These are phyloP conservation scores for Bicyclus anynana DNA, from an alignment of 1,140 invertebrate genomes.

Conservation along the genomic window DNA sequence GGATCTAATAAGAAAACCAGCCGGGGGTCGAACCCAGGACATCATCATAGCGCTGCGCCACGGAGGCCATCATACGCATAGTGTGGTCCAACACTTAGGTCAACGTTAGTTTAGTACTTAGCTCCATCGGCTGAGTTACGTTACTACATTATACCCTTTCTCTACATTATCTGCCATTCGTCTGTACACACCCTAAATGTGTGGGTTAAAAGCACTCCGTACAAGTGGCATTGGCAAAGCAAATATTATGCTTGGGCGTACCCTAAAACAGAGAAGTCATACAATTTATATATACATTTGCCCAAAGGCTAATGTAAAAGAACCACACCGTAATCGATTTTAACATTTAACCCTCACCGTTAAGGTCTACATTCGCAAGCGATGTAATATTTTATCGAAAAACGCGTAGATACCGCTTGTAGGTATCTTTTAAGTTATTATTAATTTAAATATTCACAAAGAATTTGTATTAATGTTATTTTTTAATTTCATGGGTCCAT, in stretches of 20 bases:
- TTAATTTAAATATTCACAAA: not conserved
- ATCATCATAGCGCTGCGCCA: not conserved
- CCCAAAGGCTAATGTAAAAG: conserved; percentile 1
- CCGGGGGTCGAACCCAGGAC: not conserved
- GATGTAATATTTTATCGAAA: not conserved
- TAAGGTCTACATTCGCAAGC: not conserved
- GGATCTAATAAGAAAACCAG: not conserved
- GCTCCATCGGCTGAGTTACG: too few species aligned
- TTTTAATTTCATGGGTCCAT: too few species aligned
- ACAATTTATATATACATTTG: conserved; percentile 11
- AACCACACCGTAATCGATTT: not conserved
- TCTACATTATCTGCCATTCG: not conserved
- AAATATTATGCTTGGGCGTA: conserved; percentile 35
- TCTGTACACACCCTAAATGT: conserved; percentile 3
- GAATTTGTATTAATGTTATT: not conserved
- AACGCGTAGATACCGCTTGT: not conserved
- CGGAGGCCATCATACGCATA: too few species aligned
- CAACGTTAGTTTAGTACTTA: too few species aligned
- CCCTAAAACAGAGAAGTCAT: conserved; percentile 9
- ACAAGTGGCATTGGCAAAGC: conserved; percentile 28
- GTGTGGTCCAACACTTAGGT: too few species aligned
- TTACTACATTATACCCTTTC: too few species aligned
- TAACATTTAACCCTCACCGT: not conserved
- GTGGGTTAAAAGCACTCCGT: conserved; percentile 29
- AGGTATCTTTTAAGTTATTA: not conserved